Evolutionary conservation across 2,113 vertebrate genomes (phyloP).

Genomic region (Entosphenus tridentatus): DNA sequence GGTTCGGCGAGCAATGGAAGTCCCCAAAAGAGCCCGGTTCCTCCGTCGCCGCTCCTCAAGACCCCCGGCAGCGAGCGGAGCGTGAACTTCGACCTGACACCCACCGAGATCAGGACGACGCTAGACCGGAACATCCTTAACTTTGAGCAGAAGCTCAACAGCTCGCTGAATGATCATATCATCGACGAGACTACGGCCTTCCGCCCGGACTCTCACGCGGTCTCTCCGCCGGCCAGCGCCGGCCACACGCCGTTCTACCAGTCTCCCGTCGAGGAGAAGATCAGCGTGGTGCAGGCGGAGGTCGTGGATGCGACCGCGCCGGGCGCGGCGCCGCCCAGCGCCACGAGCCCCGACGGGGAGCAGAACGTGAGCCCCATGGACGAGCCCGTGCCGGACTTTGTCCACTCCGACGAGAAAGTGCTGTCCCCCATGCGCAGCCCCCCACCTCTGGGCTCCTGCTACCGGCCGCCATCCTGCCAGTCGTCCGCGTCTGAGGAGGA

Average conservation of each 20-base stretch:
- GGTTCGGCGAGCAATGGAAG: slow-evolving; percentile 18
- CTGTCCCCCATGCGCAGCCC: slow-evolving; percentile 4
- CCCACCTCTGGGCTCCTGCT: background rate
- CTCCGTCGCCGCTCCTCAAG: slow-evolving; percentile 39
- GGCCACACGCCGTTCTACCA: slow-evolving; percentile 65
- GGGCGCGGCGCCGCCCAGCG: background rate
- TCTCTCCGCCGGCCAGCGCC: slow-evolving; percentile 66
- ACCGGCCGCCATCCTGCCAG: too few species aligned
- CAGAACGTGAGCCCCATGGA: slow-evolving; percentile 1
- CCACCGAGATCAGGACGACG: slow-evolving; percentile 31
- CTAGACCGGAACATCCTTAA: background rate
- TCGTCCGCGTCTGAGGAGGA: too few species aligned
- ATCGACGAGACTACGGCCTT: too few species aligned
- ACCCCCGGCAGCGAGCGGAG: slow-evolving; percentile 57
- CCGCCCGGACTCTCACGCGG: background rate
- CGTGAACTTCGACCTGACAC: slow-evolving; percentile 40
- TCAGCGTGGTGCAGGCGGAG: background rate
- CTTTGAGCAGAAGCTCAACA: too few species aligned
- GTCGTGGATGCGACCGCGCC: background rate
- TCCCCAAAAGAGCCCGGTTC: slow-evolving; percentile 19
- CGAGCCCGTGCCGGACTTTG: slow-evolving; percentile 4
- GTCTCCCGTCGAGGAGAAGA: slow-evolving; percentile 54
- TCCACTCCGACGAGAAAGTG: slow-evolving; percentile 1
- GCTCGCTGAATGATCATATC: too few species aligned
- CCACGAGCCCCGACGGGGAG: background rate